Conservation (phyloP, 2,888 invertebrate genomes). For the Phoenoteleia sp. region DNA sequence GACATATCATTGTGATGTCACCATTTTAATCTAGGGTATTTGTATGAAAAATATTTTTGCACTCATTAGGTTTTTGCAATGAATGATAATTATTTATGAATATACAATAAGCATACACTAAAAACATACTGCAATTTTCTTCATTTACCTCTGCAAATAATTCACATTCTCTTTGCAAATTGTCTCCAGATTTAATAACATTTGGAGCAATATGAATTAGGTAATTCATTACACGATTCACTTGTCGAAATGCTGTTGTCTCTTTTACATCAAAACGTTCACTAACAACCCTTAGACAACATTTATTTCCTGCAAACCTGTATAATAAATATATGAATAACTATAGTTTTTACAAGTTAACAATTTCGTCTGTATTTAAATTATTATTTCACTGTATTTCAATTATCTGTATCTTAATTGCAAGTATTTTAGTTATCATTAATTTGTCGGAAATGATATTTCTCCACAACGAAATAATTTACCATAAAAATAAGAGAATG, state of each 20-base stretch:
- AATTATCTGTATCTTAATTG: too few relatives aligned
- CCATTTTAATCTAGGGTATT: too few relatives aligned
- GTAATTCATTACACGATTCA: slow-evolving; percentile 5
- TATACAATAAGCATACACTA: too few relatives aligned
- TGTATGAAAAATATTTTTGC: too few relatives aligned
- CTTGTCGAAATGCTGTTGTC: background rate
- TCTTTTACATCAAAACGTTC: background rate
- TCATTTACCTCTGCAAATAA: slow-evolving; percentile 14
- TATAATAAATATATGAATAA: background rate
- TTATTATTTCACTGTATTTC: too few relatives aligned
- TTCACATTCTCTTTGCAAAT: background rate
- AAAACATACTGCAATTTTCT: background rate
- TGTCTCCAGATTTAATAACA: slow-evolving; percentile 18
- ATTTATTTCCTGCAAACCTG: slow-evolving; percentile 28
- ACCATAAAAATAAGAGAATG: slow-evolving; percentile 21
- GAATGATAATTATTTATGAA: too few relatives aligned
- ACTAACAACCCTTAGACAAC: background rate
- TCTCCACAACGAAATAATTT: background rate
- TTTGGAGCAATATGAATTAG: slow-evolving; percentile 15
- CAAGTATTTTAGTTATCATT: too few relatives aligned
- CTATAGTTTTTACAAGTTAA: too few relatives aligned
- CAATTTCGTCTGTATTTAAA: too few relatives aligned
- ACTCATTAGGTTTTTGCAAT: too few relatives aligned
- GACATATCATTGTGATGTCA: too few relatives aligned
- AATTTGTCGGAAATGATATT: too few relatives aligned